A percentile compares a stretch with the other conserved stretches of the same genome.
Evolutionary conservation across 2,797 vertebrate genomes (phyloP).

Genomic region (Myoxocephalus aenaeus): DNA sequence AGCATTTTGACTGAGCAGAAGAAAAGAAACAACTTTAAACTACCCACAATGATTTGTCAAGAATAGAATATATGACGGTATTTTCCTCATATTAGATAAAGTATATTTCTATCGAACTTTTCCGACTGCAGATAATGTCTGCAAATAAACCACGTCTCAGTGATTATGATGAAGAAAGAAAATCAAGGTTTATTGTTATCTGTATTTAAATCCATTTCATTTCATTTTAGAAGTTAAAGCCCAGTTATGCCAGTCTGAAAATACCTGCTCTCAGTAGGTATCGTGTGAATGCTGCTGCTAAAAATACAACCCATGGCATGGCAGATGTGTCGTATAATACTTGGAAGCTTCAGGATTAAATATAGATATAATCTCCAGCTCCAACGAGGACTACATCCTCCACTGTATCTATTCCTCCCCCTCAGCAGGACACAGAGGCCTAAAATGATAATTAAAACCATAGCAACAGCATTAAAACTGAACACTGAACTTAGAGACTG

Average conservation of each 20-base stretch:
- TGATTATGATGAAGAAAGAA: neutral
- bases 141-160: neutral
- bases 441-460: conserved; percentile 70
- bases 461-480: conserved; percentile 70
- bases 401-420: conserved; percentile 58
- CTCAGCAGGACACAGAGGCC: conserved; percentile 61
- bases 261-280: conserved; percentile 39
- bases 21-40: neutral
- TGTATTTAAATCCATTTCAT: neutral
- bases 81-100: neutral
- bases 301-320: conserved; percentile 41
- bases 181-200: conserved; percentile 8
- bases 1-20: neutral
- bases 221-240: neutral
- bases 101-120: neutral
- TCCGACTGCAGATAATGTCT: neutral
- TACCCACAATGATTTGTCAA: neutral
- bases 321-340: conserved; percentile 73
- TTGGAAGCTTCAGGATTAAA: conserved; percentile 78
- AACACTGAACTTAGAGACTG: conserved; percentile 36
- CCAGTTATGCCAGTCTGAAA: neutral
- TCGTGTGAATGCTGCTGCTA: conserved; percentile 39
- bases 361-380: conserved; percentile 78
- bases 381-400: conserved; percentile 59
- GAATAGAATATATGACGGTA: rapidly evolving